These are phyloP conservation scores for Cochlearius cochlearius DNA, from an alignment of 2,113 vertebrate genomes.

Conservation along the genomic window DNA sequence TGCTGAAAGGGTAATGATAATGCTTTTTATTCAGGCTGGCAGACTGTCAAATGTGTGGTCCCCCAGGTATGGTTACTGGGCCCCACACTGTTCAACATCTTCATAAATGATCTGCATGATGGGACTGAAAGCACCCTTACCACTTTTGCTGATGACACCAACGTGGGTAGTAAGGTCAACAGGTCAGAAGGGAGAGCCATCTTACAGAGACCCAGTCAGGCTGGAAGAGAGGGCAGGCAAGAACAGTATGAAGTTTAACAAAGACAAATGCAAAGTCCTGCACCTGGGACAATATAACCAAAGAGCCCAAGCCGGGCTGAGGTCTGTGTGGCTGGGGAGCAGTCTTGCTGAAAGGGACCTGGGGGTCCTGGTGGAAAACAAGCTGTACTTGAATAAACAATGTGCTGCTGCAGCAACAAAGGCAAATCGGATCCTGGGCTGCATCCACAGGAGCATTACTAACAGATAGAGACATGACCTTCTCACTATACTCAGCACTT, in stretches of 20 bases:
- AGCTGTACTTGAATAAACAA: background rate
- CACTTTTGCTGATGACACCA: background rate
- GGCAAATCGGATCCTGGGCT: background rate
- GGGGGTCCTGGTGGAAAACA: background rate
- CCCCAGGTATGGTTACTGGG: too few species aligned
- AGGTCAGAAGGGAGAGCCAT: background rate
- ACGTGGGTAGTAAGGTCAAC: background rate
- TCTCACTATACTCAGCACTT: background rate
- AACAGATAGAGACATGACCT: too few species aligned
- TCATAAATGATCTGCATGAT: fast-evolving
- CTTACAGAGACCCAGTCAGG: background rate
- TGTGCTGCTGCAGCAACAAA: background rate
- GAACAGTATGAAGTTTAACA: too few species aligned
- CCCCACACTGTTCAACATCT: background rate
- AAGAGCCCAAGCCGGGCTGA: too few species aligned
- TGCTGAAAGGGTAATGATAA: background rate
- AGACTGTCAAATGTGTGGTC: background rate
- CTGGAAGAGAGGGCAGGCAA: background rate
- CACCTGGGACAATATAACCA: too few species aligned
- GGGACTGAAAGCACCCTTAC: background rate
- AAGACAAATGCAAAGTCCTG: too few species aligned
- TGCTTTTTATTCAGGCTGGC: background rate
- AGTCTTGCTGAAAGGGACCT: background rate
- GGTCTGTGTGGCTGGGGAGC: background rate
- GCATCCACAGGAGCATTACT: background rate